Evolutionary conservation across 1,140 invertebrate species (phyloP), one percentile per base, ranked within the genome.

Genomic region (Magallana angulata): DNA sequence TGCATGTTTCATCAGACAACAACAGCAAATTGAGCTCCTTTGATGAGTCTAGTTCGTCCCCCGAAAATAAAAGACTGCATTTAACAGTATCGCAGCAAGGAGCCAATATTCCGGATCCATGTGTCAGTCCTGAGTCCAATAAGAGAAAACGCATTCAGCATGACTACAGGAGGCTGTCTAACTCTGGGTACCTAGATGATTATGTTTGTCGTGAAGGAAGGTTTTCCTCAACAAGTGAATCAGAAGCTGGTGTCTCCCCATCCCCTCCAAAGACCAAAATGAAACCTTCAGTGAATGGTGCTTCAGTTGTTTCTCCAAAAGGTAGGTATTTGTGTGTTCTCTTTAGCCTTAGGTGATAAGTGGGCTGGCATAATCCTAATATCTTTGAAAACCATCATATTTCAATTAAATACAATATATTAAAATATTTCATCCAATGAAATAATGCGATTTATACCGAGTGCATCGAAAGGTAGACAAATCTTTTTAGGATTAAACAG

Each of bases 121-220:
- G 88, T 89, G 88, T 89, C 36, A 93, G 92, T 82, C 92, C 92
- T 11, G 93, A 94, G 48, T 91, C 90, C 7, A 91, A 92, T 1
- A 94, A 94, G 90, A 86, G 93, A 48, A 85, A 88, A 57, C 89
- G 93, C 58, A 92, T 92, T 58, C 93, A 93, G 12, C 93, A 92
- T 89, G 93, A 93, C 89, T 94, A 93, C 88, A 89, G 92, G 85
- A 90, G 92, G 30, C 86, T 94, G 62, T 94, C 94, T 64, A 94
- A 93, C 86, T 94, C 94, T 81, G 93, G 94, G 60, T 93, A 94
- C 86, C 88, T 94, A 48, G 93, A 94, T 89, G 94, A 93, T 89
- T 93, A 94, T 89, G 92, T 92, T 81, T 90, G 89, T 64, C 91
- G 92, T 57, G 92, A 93, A 84, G 91, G 92, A 59, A 88, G 92